phyloP scores from a whole-genome alignment of 2,113 vertebrate species.

The Columba livia region DNA sequence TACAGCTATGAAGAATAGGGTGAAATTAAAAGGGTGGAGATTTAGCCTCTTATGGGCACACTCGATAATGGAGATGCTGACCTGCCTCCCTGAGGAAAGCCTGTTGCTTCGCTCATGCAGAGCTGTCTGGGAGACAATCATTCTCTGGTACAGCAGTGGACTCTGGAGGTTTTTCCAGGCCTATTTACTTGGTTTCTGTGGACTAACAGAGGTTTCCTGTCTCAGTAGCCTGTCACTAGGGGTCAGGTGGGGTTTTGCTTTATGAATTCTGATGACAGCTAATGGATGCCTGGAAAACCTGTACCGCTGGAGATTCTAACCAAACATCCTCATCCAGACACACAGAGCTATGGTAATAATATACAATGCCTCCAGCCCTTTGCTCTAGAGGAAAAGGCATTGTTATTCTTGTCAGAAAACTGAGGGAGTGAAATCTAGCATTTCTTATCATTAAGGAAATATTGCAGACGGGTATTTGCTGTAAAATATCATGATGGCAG shows the following conservation, averaged over 20 bases:
- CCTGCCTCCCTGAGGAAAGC: constrained; percentile 40
- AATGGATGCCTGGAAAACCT: constrained; percentile 5
- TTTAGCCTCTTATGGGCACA: constrained; percentile 34
- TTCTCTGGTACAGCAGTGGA: not conserved
- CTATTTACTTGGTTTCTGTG: constrained; percentile 27
- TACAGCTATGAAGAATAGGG: constrained; percentile 61
- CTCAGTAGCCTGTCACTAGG: not conserved
- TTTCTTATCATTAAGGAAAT: constrained; percentile 3
- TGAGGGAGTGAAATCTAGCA: not conserved
- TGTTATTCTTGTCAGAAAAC: not conserved
- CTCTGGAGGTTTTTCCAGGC: constrained; percentile 4
- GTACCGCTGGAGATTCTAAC: not conserved
- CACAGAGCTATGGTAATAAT: not conserved
- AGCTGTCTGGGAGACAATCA: constrained; percentile 36
- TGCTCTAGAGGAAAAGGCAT: not conserved
- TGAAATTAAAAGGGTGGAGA: constrained; percentile 66
- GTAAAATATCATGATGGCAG: not conserved
- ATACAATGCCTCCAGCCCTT: not conserved
- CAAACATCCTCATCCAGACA: not conserved
- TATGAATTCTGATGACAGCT: constrained; percentile 34
- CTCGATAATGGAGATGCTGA: constrained; percentile 37
- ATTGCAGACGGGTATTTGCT: not conserved
- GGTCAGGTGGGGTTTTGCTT: not conserved
- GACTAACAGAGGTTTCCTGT: not conserved
- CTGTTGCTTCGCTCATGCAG: not conserved